Percentiles rank a stretch among this genome's conserved stretches.
These are phyloP conservation scores for Caenorhabditis angaria DNA, from an alignment of 2,888 invertebrate species.

Conservation along the genomic window DNA sequence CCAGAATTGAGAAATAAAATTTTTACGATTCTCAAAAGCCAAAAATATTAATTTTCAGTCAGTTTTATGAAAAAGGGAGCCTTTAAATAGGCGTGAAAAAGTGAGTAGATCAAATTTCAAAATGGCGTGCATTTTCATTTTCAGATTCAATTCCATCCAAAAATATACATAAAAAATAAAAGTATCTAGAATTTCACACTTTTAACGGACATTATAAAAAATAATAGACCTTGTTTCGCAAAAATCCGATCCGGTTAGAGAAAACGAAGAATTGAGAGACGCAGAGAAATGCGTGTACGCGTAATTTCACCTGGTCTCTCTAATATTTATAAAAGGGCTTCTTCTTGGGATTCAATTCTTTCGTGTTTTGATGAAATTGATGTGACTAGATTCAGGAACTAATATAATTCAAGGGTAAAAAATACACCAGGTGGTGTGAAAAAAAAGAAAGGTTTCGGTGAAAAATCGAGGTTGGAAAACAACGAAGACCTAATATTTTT, in stretches of 20 bases:
- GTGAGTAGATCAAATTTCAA: background rate
- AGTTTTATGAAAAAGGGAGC: too few species aligned
- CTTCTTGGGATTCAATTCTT: background rate
- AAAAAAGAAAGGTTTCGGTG: too few species aligned
- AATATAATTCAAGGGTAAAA: background rate
- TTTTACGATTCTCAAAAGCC: constrained; percentile 1
- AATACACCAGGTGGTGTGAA: too few species aligned
- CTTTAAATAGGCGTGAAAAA: too few species aligned
- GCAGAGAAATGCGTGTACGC: background rate
- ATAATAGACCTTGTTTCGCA: background rate
- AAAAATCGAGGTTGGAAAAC: too few species aligned
- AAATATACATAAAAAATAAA: background rate
- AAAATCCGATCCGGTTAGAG: too few species aligned
- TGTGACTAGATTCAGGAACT: background rate
- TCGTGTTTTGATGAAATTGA: background rate
- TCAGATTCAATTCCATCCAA: too few species aligned
- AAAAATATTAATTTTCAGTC: constrained; percentile 2
- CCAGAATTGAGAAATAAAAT: background rate
- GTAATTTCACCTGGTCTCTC: background rate
- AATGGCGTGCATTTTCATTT: background rate
- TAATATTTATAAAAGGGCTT: background rate
- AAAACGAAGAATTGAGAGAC: background rate
- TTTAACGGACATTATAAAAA: background rate
- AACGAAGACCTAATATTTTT: too few species aligned
- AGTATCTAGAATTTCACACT: background rate